Base-by-base conservation (phyloP, 2,888 invertebrate species). In the Volucella bombylans region DNA sequence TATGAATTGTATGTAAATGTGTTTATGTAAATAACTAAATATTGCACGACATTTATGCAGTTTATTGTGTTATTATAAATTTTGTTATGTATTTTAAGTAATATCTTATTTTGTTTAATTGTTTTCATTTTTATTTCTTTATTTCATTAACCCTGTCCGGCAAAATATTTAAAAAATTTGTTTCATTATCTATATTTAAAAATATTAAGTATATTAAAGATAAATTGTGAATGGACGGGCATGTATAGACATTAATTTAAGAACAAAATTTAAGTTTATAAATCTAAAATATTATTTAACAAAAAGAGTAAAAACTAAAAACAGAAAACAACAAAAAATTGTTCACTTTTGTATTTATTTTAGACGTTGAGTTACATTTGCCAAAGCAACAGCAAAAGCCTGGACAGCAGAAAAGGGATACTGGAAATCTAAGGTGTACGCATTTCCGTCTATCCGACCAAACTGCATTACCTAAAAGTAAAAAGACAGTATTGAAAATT, bases 331-430 rank as follows among this genome's bases (percentile, higher is more conserved):
- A 45, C 49, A 41, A 2, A 50, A 52, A 18, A 1, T n/a, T 57
- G 38, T 49, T 12, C 54, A 23, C 12, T 64, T 47, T 57, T 55
- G 83, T 45, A 61, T 87, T 89, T 92, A 92, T 89, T 92, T 92
- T 65, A 92, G 89, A 87, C 92, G 92, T 88, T 92, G 92, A 57
- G 92, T 92, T 47, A 92, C 92, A 88, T 92, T 92, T 62, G 92
- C 92, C 90, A 99, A 94, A 86, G 99, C 99, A 81, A 99, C 99
- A 72, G 98, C 98, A 93, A 99, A 99, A 78, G 99, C 99, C 93
- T 99, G 99, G 86, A 99, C 94, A 87, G 99, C 98, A 78, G 98
- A 97, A 93, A 99, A 99, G 41, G 99, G 99, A 92, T 98, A 97
- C 92, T 99, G 98, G 93, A 99, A 99, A 93, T 99, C 99, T 90